These are phyloP conservation scores for Pelusios castaneus DNA, from an alignment of 2,113 vertebrate genomes.

Conservation along the genomic window DNA sequence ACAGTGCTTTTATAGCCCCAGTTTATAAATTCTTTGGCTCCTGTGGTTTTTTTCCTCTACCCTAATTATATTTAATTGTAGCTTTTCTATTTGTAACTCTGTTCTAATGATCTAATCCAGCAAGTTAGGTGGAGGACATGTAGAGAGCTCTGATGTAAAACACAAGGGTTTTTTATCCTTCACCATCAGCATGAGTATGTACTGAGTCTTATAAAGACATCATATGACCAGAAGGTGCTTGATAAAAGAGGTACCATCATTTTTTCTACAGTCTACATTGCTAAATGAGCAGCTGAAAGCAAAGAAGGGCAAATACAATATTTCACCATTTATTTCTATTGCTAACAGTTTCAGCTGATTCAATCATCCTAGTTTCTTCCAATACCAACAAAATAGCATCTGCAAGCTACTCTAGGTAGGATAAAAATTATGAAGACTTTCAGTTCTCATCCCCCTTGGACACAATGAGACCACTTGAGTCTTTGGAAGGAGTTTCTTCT, in stretches of 20 bases:
- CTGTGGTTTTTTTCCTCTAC: not conserved
- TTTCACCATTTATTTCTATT: slow-evolving; percentile 51
- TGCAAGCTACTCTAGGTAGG: not conserved
- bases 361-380: not conserved
- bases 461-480: not conserved
- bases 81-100: not conserved
- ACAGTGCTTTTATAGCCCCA: not conserved
- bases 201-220: slow-evolving; percentile 29
- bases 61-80: slow-evolving; percentile 26
- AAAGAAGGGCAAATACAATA: slow-evolving; percentile 51
- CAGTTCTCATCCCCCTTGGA: not conserved
- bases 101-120: slow-evolving; percentile 24
- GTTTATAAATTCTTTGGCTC: not conserved
- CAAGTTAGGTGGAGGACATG: not conserved
- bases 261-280: slow-evolving; percentile 47
- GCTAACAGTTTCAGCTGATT: slow-evolving; percentile 4
- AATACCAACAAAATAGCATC: not conserved
- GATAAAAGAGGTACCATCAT: not conserved
- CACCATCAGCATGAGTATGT: slow-evolving; percentile 17
- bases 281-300: not conserved
- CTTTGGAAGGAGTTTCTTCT: not conserved
- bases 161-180: slow-evolving; percentile 42
- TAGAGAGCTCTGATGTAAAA: slow-evolving; percentile 51
- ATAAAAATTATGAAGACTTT: not conserved
- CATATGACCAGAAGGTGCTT: slow-evolving; percentile 38